phyloP scores from a whole-genome alignment of 2,797 vertebrate genomes.

The Sebastes variabilis region DNA sequence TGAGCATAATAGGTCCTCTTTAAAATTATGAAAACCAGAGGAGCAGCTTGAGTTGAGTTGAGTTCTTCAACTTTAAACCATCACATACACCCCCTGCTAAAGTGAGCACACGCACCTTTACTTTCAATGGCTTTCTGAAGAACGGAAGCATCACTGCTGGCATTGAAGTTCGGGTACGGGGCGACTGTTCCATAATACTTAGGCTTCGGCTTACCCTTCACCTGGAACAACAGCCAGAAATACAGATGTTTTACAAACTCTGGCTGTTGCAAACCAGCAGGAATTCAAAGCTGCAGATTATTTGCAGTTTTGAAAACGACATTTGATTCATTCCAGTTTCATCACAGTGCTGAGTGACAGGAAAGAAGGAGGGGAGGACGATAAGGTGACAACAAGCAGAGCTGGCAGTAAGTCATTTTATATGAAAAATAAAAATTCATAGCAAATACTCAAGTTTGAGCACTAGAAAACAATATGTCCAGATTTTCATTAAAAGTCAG shows the following conservation, averaged over 20 bases:
- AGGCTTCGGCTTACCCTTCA: constrained; percentile 48
- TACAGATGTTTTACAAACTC: not conserved
- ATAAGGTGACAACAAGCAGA: not conserved
- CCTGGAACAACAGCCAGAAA: constrained; percentile 31
- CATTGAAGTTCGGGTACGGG: constrained; percentile 83
- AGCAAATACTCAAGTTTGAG: not conserved
- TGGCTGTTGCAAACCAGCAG: not conserved
- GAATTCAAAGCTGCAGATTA: not conserved
- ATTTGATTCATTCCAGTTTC: not conserved
- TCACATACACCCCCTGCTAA: not conserved
- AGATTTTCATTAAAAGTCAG: not conserved
- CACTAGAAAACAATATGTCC: not conserved
- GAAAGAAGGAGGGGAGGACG: not conserved
- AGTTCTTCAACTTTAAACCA: not conserved
- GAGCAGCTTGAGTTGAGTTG: not conserved
- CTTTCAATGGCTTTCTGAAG: constrained; percentile 86
- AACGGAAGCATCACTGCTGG: constrained; percentile 81
- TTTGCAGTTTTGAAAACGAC: not conserved
- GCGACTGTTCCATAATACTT: constrained; percentile 78
- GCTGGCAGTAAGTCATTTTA: not conserved
- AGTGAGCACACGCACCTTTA: constrained; percentile 77
- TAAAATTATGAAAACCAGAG: not conserved
- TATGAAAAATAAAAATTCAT: not conserved
- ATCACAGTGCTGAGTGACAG: not conserved
- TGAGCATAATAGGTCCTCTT: no score